These are phyloP conservation scores for Eremobia ochroleuca DNA, from an alignment of 2,888 invertebrate genomes.

Conservation along the genomic window DNA sequence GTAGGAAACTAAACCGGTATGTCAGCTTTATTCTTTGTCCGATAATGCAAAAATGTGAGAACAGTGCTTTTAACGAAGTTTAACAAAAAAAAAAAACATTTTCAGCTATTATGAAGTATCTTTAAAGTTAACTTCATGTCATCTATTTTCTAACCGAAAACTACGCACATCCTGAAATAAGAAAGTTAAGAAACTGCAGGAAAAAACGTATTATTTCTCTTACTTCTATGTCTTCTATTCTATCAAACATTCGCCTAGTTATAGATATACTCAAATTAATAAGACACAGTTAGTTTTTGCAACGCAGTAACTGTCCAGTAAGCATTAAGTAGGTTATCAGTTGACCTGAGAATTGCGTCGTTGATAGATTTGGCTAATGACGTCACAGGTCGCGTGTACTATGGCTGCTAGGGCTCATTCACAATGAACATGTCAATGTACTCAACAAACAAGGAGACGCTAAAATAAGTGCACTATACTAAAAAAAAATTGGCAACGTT, in stretches of 20 bases:
- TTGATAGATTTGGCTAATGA: conserved; percentile 78
- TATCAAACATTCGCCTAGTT: conserved; percentile 8
- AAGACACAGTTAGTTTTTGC: conserved; percentile 74
- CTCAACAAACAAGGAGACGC: not conserved
- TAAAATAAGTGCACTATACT: not conserved
- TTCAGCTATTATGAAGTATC: not conserved
- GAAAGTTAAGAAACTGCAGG: not conserved
- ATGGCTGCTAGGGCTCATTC: conserved; percentile 63
- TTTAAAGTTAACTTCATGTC: not conserved
- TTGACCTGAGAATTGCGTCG: conserved; percentile 82
- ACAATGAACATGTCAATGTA: conserved; percentile 31
- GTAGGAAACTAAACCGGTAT: not conserved
- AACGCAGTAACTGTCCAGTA: conserved; percentile 77
- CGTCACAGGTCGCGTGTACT: conserved; percentile 76
- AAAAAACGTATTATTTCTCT: not conserved
- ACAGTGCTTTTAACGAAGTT: not conserved
- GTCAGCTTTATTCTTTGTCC: not conserved
- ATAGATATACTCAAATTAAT: conserved; percentile 41
- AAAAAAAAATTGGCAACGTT: not conserved
- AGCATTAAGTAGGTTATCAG: conserved; percentile 84
- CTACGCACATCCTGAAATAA: not conserved
- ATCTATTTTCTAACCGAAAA: not conserved
- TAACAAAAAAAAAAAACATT: not conserved
- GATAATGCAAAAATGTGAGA: not conserved
- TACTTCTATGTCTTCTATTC: too few relatives aligned